phyloP scores from a whole-genome alignment of 2,888 invertebrate species.

The Erpobdella octoculata region DNA sequence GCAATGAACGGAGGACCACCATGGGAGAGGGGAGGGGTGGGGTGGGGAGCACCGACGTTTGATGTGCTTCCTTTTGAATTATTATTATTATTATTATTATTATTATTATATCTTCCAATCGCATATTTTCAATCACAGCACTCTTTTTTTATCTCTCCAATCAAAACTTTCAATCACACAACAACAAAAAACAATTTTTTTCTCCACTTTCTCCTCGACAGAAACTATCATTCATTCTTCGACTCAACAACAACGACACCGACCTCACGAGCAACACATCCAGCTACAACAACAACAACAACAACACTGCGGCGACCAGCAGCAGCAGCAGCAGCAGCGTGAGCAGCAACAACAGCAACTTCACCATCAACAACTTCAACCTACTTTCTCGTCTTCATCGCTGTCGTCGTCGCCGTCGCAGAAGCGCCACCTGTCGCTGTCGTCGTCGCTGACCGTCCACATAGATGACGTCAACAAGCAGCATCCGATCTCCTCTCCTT shows the following conservation, averaged over 20 bases:
- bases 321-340: slow-evolving; percentile 20
- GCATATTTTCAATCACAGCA: too few relatives aligned
- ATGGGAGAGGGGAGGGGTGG: too few relatives aligned
- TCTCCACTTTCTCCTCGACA: too few relatives aligned
- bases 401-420: background rate
- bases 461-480: slow-evolving; percentile 2
- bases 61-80: too few relatives aligned
- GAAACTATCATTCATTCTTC: background rate
- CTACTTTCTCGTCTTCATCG: background rate
- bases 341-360: background rate
- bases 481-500: slow-evolving; percentile 32
- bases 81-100: slow-evolving; percentile 11
- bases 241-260: background rate
- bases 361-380: slow-evolving; percentile 8
- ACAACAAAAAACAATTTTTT: too few relatives aligned
- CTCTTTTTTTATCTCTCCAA: too few relatives aligned
- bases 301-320: background rate
- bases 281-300: background rate
- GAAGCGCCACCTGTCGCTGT: background rate
- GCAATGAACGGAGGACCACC: too few relatives aligned
- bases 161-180: too few relatives aligned
- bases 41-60: too few relatives aligned
- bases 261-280: background rate
- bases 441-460: background rate
- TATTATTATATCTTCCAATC: too few relatives aligned